A percentile compares a stretch with the other conserved stretches of the same genome.
These are phyloP conservation scores for Xylocopa sonorina DNA, from an alignment of 1,140 invertebrate species.

Conservation along the genomic window DNA sequence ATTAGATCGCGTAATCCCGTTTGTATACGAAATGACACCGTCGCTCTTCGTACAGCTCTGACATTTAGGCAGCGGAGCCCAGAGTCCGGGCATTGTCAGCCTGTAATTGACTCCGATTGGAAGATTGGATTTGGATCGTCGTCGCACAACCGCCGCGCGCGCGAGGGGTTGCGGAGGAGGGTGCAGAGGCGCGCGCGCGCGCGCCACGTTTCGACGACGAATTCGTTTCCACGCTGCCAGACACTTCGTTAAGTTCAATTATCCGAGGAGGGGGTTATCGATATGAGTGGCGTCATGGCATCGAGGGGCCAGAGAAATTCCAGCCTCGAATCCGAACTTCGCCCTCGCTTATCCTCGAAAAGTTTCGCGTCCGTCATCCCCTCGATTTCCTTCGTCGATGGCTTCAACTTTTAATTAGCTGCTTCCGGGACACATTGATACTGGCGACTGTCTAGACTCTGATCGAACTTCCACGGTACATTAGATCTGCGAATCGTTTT, in stretches of 20 bases:
- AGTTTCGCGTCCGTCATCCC: slow-evolving; percentile 25
- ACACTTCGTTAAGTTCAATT: slow-evolving; percentile 80
- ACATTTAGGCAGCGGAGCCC: slow-evolving; percentile 76
- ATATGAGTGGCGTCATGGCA: slow-evolving; percentile 59
- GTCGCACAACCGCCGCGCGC: slow-evolving; percentile 60
- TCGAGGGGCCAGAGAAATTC: slow-evolving; percentile 24
- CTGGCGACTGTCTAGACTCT: background rate
- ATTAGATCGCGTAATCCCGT: slow-evolving; percentile 82
- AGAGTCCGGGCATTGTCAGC: slow-evolving; percentile 75
- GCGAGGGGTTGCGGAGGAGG: too few species aligned
- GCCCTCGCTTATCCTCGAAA: slow-evolving; percentile 33
- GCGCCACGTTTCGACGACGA: slow-evolving; percentile 61
- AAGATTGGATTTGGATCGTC: slow-evolving; percentile 82
- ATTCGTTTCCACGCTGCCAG: slow-evolving; percentile 73
- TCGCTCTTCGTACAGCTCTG: slow-evolving; percentile 76
- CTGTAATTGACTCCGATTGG: slow-evolving; percentile 82
- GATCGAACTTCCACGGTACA: background rate
- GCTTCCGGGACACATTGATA: slow-evolving; percentile 28
- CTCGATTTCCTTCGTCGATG: background rate
- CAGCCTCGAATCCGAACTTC: slow-evolving; percentile 51
- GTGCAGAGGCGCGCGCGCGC: too few species aligned
- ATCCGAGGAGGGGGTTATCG: slow-evolving; percentile 66
- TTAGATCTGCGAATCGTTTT: too few species aligned
- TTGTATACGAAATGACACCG: slow-evolving; percentile 81
- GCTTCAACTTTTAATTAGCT: slow-evolving; percentile 53